These are phyloP conservation scores for Alethe diademata DNA, from an alignment of 2,113 vertebrate species.

Conservation along the genomic window DNA sequence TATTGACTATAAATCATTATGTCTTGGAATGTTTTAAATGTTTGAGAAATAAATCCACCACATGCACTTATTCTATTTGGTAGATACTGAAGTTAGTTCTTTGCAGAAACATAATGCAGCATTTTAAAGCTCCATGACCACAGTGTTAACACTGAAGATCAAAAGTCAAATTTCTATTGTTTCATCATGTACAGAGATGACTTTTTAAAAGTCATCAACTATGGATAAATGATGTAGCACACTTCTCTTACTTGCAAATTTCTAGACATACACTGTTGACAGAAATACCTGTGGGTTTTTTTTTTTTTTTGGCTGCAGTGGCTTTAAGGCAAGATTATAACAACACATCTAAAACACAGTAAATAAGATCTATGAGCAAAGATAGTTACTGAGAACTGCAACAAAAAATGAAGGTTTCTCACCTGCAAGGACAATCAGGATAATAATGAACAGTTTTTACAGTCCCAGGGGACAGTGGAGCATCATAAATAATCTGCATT, in stretches of 20 bases:
- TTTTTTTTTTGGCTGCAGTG: neutral
- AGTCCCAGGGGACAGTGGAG: neutral
- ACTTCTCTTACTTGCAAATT: neutral
- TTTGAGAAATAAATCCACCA: neutral
- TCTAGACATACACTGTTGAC: neutral
- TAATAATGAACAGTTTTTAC: neutral
- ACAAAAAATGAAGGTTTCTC: neutral
- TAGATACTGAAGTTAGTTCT: neutral
- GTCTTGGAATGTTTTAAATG: neutral
- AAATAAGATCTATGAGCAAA: neutral
- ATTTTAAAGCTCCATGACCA: neutral
- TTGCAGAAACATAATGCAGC: neutral
- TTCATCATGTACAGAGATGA: neutral
- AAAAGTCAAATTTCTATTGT: neutral
- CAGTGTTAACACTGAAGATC: neutral
- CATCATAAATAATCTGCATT: neutral
- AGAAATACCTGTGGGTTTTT: fast-evolving
- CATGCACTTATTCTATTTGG: neutral
- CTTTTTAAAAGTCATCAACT: neutral
- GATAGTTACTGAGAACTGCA: neutral
- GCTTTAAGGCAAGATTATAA: neutral
- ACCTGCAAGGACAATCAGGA: neutral
- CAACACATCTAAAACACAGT: neutral
- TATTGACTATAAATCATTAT: neutral
- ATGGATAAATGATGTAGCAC: neutral